Conservation (phyloP, 2,113 vertebrate genomes). For the Crocuta crocuta region DNA sequence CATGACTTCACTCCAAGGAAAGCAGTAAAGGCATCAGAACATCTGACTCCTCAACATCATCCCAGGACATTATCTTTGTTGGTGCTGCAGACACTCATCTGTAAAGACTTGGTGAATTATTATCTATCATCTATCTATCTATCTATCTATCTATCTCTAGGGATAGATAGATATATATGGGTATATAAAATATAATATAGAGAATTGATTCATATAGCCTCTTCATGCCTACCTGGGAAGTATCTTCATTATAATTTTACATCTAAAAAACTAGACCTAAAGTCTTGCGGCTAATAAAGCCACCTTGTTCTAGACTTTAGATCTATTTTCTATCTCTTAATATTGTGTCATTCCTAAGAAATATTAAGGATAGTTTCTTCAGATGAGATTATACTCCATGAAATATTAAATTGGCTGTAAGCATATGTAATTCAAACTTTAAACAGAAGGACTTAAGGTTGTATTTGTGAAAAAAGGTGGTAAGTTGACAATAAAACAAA, state of each 20-base stretch:
- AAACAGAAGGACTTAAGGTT: neutral
- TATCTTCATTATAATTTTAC: neutral
- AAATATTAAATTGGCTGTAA: neutral
- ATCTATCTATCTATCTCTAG: neutral
- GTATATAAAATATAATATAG: neutral
- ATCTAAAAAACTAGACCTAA: neutral
- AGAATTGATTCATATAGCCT: neutral
- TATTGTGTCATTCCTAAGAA: neutral
- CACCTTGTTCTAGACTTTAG: neutral
- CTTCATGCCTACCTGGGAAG: neutral
- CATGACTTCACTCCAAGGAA: neutral
- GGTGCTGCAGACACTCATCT: neutral
- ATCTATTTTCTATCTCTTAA: neutral
- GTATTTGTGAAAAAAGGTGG: neutral
- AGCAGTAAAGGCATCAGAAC: neutral
- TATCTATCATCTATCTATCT: neutral
- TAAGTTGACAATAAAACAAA: neutral
- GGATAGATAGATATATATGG: neutral
- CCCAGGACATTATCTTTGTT: neutral
- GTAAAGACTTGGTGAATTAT: neutral
- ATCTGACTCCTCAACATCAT: fast-evolving
- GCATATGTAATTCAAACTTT: neutral
- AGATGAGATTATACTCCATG: neutral
- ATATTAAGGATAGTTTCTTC: neutral
- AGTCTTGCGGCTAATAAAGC: neutral